Conservation (phyloP, 2,888 invertebrate species). For the Hydrotaea diabolus region DNA sequence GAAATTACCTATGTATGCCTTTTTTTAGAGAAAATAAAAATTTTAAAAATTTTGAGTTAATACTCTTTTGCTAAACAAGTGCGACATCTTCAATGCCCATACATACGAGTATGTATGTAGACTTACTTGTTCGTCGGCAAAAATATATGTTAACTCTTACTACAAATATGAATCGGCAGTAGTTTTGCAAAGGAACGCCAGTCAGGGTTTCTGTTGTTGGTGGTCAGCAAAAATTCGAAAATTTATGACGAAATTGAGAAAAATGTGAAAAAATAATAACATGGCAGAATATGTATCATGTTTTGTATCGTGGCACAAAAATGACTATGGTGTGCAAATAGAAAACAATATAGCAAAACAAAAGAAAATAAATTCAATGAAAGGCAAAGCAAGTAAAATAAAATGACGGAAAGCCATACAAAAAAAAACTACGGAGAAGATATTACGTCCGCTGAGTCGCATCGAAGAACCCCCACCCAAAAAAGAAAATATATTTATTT, state of each 20-base stretch:
- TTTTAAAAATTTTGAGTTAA: no score
- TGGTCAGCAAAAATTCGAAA: conserved; percentile 61
- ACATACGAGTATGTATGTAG: no score
- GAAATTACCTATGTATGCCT: no score
- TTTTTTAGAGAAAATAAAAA: no score
- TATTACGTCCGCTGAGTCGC: background rate
- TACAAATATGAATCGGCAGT: no score
- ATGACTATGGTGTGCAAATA: background rate
- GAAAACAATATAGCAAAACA: background rate
- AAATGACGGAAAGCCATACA: conserved; percentile 61
- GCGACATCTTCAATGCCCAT: no score
- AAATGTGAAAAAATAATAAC: conserved; percentile 36
- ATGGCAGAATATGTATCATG: background rate
- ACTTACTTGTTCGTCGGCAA: no score
- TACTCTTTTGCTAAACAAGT: no score
- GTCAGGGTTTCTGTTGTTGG: conserved; percentile 44
- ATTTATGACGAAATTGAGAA: conserved; percentile 50
- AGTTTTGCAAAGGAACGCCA: no score
- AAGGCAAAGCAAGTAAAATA: conserved; percentile 19
- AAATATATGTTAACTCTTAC: no score
- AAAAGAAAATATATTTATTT: no score
- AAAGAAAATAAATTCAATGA: conserved; percentile 45
- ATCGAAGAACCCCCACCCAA: background rate
- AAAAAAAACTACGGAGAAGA: conserved; percentile 24
- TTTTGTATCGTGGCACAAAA: no score